Conservation (phyloP, 2,888 invertebrate genomes). For the Orgyia antiqua region DNA sequence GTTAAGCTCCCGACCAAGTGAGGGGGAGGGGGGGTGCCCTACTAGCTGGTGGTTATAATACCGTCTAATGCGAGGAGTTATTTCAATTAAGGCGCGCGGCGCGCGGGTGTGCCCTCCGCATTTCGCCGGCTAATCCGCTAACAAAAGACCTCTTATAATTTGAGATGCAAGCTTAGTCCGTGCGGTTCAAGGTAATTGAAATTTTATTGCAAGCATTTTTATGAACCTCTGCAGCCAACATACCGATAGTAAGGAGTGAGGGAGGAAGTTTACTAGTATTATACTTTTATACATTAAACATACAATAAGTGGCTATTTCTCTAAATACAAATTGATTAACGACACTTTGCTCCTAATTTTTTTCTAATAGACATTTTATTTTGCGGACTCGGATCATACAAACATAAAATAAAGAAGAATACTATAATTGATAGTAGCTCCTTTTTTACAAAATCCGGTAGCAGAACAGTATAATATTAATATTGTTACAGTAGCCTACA, state of each 20-base stretch:
- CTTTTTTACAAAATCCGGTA: too few species aligned
- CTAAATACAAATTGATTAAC: too few species aligned
- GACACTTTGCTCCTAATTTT: too few species aligned
- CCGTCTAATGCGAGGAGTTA: constrained; percentile 45
- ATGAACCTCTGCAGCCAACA: constrained; percentile 23
- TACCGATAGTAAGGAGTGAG: constrained; percentile 11
- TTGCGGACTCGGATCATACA: too few species aligned
- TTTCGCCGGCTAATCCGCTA: constrained; percentile 49
- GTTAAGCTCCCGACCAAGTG: constrained; percentile 1
- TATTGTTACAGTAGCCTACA: constrained; percentile 9
- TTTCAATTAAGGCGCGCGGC: constrained; percentile 45
- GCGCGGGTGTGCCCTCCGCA: constrained; percentile 33
- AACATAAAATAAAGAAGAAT: too few species aligned
- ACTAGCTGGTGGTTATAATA: constrained; percentile 21
- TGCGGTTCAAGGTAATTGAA: constrained; percentile 44
- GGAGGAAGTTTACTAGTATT: too few species aligned
- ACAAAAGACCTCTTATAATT: constrained; percentile 49
- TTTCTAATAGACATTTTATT: too few species aligned
- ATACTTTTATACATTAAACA: too few species aligned
- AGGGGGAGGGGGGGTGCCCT: constrained; percentile 9
- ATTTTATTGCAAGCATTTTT: constrained; percentile 51
- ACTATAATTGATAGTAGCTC: too few species aligned
- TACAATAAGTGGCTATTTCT: too few species aligned
- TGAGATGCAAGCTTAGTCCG: constrained; percentile 31
- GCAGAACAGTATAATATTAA: too few species aligned